Base-by-base conservation (phyloP, 2,113 vertebrate species). In the Lonchura striata region DNA sequence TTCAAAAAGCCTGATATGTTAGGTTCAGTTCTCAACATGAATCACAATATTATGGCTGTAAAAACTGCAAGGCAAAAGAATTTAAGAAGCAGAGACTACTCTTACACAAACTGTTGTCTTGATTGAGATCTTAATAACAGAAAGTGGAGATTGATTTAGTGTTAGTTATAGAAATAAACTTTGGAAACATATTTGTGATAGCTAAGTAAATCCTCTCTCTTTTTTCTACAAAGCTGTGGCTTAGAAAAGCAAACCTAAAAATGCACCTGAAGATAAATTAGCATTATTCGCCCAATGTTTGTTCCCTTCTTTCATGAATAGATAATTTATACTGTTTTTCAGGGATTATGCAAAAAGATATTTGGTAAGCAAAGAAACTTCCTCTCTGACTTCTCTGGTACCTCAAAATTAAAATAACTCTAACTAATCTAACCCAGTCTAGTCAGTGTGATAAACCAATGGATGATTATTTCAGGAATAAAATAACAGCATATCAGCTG, bases 1-100 rank as follows among this genome's bases (percentile, higher is more conserved):
- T 33, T 66, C 1, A 39, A n/a, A 39, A 77, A 47, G 4, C 7
- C 27, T 41, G 14, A 37, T 47, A 35, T 0, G 2, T 39, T 72
- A 21, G 10, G 39, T 49, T 7, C 4, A 6, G 13, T 61, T 88
- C 28, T 46, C 35, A 10, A 22, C 0, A 1, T 53, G 13, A 75
- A 3, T 68, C n/a, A 54, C 35, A 63, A 50, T 21, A 15, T 7
- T 57, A 5, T 57, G 69, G 10, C 23, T 30, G 42, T 41, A 75
- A 56, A 41, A 49, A 5, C 50, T 24, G 9, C 12, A 75, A 30
- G 50, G 15, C 3, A 41, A 56, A 5, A 24, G 24, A 65, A 49
- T 53, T 12, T 41, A 49, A 41, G 46, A 47, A 63, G 28, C 9
- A 44, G 24, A 49, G 4, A 30, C 13, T 42, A 28, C 6, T 81